A percentile compares a stretch with the other conserved stretches of the same genome.
Evolutionary conservation across 2,888 invertebrate genomes (phyloP).

Genomic region (Leptopterna dolabrata): DNA sequence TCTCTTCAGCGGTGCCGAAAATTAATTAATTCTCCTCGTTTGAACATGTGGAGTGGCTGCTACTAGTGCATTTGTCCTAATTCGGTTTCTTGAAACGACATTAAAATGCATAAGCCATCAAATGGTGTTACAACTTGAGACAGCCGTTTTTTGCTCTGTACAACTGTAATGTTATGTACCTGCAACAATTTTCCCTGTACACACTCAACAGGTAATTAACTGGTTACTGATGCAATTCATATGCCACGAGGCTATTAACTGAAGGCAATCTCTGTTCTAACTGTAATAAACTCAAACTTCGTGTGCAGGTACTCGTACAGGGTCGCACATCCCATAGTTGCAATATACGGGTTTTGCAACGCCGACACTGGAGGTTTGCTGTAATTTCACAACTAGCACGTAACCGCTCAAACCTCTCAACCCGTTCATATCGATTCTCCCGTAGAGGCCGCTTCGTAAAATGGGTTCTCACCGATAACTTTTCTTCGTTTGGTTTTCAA

Average conservation of each 20-base stretch:
- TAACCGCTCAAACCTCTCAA: background rate
- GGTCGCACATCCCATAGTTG: background rate
- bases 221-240: background rate
- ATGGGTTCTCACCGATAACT: background rate
- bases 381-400: background rate
- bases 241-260: background rate
- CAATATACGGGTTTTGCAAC: background rate
- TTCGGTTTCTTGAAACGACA: no score
- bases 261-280: background rate
- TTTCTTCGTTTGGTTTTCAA: background rate
- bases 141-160: no score
- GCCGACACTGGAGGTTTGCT: background rate
- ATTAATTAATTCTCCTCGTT: no score
- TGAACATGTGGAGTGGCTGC: no score
- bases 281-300: background rate
- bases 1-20: no score
- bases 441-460: background rate
- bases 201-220: background rate
- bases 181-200: no score
- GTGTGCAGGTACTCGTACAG: background rate
- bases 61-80: no score
- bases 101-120: no score
- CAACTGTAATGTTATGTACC: no score
- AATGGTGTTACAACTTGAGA: no score
- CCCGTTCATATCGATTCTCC: conserved; percentile 5